phyloP scores from a whole-genome alignment of 1,140 invertebrate species.

The Oryctes rhinoceros region DNA sequence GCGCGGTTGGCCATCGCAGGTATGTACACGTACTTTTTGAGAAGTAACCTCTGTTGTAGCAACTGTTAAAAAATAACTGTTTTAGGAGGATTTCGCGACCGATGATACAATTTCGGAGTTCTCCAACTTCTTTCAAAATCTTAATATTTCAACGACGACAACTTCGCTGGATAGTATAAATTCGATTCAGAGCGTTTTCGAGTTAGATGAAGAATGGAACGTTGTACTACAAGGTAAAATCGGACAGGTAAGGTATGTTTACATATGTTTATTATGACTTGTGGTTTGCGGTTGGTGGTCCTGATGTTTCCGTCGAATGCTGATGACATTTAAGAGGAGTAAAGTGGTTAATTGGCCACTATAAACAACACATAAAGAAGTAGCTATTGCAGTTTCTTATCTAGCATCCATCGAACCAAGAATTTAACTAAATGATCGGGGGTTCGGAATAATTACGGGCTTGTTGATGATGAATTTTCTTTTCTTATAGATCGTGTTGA shows the following conservation, averaged over 20 bases:
- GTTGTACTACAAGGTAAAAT: constrained; percentile 69
- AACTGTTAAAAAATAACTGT: not conserved
- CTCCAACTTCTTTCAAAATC: constrained; percentile 56
- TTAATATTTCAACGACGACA: constrained; percentile 55
- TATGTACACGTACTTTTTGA: not conserved
- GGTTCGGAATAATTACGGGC: no score
- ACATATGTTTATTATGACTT: constrained; percentile 23
- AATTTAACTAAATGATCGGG: no score
- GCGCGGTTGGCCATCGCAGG: not conserved
- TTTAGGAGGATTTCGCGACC: constrained; percentile 35
- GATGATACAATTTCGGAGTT: constrained; percentile 54
- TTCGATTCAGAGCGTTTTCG: constrained; percentile 59
- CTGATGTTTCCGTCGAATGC: no score
- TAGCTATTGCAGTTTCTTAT: no score
- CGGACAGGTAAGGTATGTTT: constrained; percentile 62
- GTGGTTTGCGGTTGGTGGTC: no score
- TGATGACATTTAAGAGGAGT: no score
- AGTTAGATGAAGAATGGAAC: constrained; percentile 64
- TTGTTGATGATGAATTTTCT: no score
- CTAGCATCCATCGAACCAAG: no score
- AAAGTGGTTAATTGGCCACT: no score
- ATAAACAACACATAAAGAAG: no score
- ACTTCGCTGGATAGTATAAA: constrained; percentile 58
- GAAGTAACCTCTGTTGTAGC: not conserved
- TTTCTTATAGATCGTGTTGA: no score